Base-by-base conservation (phyloP, 2,888 invertebrate species). In the Cynaeus angustus region DNA sequence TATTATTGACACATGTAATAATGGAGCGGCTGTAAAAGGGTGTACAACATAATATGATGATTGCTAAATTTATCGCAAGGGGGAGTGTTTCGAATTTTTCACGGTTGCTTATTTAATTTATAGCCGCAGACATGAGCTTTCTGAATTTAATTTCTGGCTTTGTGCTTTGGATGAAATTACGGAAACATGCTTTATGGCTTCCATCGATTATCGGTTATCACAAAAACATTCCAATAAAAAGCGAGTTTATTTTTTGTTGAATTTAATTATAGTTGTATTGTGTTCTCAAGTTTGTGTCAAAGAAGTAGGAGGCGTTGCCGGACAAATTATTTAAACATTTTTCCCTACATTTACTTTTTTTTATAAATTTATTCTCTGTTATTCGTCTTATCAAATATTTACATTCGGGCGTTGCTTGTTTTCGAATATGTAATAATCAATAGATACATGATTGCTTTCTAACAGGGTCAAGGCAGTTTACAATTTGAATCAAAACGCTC, bases 1-100 rank as follows among this genome's bases (percentile, higher is more conserved):
- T 21, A 58, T 30, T 21, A 21, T 26, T 58, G 58, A 58, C 55
- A 55, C 55, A 37, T 55, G 45, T 28, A 45, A 58, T 45, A 58
- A 58, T 45, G 30, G 59, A 12, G 13, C 30, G 14, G n/a, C 16
- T n/a, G 12, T 46, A 59, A 59, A 21, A 46, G 46, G 46, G 59
- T 46, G 46, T 46, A 45, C 6, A 45, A 14, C 46, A 14, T 45
- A 59, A 59, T 46, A 28, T 59, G 59, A 46, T 59, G 46, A 59
- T 45, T 59, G 45, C 33, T 16, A 33, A 59, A 45, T 59, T 45
- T 59, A 46, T 33, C 33, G 8, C 9, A 5, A 7, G 12, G 52
- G 46, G 52, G 41, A 43, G 56, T 28, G 55, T 38, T 33, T 58
- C 14, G 45, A 9, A 58, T 21, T 37, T 55, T 52, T 30, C 5